Evolutionary conservation across 1,140 invertebrate species (phyloP).

Genomic region (Maniola jurtina): DNA sequence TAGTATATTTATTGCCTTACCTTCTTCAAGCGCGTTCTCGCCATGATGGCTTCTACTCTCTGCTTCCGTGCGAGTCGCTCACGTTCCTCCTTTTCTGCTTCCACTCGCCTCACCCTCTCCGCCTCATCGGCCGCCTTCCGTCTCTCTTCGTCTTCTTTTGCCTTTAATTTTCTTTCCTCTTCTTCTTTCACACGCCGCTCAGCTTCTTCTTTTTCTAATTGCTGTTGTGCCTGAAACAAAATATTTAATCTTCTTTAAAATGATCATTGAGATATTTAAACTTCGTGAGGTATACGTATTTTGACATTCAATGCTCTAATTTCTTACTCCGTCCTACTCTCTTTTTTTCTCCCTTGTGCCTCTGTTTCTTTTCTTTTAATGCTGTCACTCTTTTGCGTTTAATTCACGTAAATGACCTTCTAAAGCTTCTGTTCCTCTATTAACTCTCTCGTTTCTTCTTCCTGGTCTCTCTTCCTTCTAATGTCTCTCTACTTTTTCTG

Average conservation of each 20-base stretch:
- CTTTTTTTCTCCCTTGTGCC: too few species aligned
- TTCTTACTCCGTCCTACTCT: too few species aligned
- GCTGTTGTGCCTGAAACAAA: slow-evolving; percentile 80
- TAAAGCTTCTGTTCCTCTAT: too few species aligned
- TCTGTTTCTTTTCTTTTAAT: too few species aligned
- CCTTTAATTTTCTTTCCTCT: slow-evolving; percentile 81
- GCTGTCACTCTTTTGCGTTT: too few species aligned
- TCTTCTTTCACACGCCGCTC: slow-evolving; percentile 88
- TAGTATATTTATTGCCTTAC: slow-evolving; percentile 24
- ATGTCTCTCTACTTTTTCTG: too few species aligned
- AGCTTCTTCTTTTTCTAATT: slow-evolving; percentile 86
- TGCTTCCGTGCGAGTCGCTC: slow-evolving; percentile 58
- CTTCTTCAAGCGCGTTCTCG: slow-evolving; percentile 60
- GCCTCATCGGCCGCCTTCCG: slow-evolving; percentile 50
- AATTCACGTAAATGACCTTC: too few species aligned
- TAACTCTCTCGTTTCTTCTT: too few species aligned
- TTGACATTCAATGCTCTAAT: too few species aligned
- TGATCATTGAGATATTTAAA: too few species aligned
- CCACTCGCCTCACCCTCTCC: slow-evolving; percentile 48
- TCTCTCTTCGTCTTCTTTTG: slow-evolving; percentile 50
- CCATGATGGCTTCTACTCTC: slow-evolving; percentile 68
- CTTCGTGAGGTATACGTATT: too few species aligned
- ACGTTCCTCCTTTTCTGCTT: slow-evolving; percentile 58
- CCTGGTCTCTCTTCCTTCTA: too few species aligned
- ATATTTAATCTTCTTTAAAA: background rate